phyloP scores from a whole-genome alignment of 2,888 invertebrate species.

The Eueremaeus valkanovi region DNA sequence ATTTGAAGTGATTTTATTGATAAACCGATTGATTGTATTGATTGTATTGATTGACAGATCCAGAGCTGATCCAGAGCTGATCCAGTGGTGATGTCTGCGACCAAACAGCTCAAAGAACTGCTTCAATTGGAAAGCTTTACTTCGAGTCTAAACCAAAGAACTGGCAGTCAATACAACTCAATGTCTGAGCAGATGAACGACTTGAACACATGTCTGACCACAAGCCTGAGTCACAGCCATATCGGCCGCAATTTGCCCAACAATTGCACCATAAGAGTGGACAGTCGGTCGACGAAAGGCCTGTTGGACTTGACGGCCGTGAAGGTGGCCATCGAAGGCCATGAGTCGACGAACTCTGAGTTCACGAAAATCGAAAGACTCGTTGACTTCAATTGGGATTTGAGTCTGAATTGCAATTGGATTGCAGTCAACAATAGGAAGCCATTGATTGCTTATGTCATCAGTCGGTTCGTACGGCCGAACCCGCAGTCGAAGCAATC shows the following conservation, averaged over 20 bases:
- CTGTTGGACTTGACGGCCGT: not conserved
- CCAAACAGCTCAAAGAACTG: conserved; percentile 14
- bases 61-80: not conserved
- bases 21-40: not conserved
- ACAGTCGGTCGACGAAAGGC: not conserved
- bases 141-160: not conserved
- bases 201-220: not conserved
- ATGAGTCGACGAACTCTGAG: conserved; percentile 35
- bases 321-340: conserved; percentile 4
- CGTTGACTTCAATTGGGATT: conserved; percentile 36
- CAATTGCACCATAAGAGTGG: conserved; percentile 21
- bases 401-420: conserved; percentile 24
- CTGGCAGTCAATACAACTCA: not conserved
- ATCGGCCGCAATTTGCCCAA: conserved; percentile 9
- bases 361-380: conserved; percentile 36
- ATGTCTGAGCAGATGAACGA: conserved; percentile 13
- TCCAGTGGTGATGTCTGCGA: not conserved
- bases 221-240: not conserved
- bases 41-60: not conserved
- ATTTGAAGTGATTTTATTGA: too few relatives aligned
- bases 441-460: conserved; percentile 37
- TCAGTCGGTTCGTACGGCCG: not conserved
- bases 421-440: conserved; percentile 30
- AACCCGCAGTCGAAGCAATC: not conserved
- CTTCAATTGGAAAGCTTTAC: not conserved